Percentiles rank a stretch among this genome's conserved stretches.
phyloP scores from a whole-genome alignment of 2,113 vertebrate genomes.

The Ploceus nigricollis region DNA sequence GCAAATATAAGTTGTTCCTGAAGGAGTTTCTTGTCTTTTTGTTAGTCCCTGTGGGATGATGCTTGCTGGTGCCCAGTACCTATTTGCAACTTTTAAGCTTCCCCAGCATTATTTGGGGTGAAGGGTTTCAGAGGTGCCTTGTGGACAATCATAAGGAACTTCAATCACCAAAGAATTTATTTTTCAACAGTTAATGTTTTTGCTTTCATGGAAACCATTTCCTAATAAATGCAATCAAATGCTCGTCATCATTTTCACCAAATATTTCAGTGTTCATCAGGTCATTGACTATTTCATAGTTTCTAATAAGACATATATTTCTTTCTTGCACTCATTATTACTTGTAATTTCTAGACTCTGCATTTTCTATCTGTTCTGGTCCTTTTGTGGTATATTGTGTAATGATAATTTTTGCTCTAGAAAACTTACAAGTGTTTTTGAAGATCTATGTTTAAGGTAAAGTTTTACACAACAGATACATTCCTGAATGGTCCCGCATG shows the following conservation, averaged over 20 bases:
- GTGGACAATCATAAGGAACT: not conserved
- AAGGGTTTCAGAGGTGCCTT: not conserved
- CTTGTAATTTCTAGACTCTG: not conserved
- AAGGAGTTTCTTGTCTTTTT: not conserved
- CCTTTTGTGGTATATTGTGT: not conserved
- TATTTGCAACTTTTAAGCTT: not conserved
- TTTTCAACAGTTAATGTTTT: not conserved
- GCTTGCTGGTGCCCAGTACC: not conserved
- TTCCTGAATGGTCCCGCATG: not conserved
- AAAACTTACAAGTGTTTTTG: not conserved
- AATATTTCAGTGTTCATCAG: not conserved
- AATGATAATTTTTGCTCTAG: not conserved
- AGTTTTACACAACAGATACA: not conserved
- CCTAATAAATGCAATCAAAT: not conserved
- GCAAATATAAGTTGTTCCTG: not conserved
- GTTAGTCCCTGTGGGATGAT: not conserved
- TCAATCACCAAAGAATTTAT: not conserved
- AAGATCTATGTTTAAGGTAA: not conserved
- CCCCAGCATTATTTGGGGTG: not conserved
- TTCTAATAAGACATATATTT: not conserved
- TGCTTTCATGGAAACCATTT: not conserved
- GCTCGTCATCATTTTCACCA: not conserved
- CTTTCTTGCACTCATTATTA: not conserved
- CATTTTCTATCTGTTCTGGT: not conserved
- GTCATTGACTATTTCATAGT: not conserved